Percentiles rank a stretch among this genome's conserved stretches.
These are phyloP conservation scores for Stictocephala bisonia DNA, from an alignment of 2,888 invertebrate genomes.

Conservation along the genomic window DNA sequence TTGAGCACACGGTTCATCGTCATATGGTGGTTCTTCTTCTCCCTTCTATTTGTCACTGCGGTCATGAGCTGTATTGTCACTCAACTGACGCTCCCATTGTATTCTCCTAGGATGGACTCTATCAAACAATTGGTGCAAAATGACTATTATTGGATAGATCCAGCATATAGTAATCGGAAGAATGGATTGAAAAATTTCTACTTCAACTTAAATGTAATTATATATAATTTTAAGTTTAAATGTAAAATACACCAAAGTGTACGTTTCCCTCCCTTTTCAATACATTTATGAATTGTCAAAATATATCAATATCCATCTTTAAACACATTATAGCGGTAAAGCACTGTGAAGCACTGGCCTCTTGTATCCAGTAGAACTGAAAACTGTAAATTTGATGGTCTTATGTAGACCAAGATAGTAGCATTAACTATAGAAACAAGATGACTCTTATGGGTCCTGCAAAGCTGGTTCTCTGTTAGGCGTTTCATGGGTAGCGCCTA, in stretches of 20 bases:
- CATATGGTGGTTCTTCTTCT: slow-evolving; percentile 7
- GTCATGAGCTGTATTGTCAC: slow-evolving; percentile 18
- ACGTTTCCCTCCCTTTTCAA: too few relatives aligned
- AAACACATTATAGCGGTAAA: background rate
- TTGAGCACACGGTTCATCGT: background rate
- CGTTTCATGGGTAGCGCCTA: too few relatives aligned
- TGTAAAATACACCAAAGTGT: background rate
- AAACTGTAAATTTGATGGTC: background rate
- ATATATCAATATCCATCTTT: background rate
- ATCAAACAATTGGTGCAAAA: background rate
- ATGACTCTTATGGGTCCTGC: too few relatives aligned
- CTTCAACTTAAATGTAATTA: slow-evolving; percentile 17
- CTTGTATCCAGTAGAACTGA: background rate
- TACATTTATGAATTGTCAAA: too few relatives aligned
- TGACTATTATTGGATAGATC: slow-evolving; percentile 18
- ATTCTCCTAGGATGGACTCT: slow-evolving; percentile 1
- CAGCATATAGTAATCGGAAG: background rate
- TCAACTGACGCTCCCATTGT: slow-evolving; percentile 15
- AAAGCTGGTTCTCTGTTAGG: too few relatives aligned
- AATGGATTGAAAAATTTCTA: background rate
- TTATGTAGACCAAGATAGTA: too few relatives aligned
- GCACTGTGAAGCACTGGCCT: background rate
- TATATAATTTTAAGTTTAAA: background rate
- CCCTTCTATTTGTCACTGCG: slow-evolving; percentile 4
- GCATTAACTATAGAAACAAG: too few relatives aligned